Conservation (phyloP, 2,888 invertebrate species). For the Aleiodes alternator region DNA sequence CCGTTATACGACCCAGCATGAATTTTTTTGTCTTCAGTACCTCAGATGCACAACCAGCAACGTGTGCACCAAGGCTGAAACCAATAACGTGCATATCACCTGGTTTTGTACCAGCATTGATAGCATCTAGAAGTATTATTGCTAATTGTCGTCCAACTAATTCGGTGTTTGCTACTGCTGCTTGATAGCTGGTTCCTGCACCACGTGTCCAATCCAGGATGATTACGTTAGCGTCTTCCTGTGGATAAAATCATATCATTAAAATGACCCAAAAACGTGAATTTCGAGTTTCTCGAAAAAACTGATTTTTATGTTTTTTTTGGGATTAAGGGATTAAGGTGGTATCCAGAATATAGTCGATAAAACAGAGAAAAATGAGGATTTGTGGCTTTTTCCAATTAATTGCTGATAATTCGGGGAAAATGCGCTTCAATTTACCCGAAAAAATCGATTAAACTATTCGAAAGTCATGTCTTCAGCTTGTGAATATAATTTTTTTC, state of each 20-base stretch:
- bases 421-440: no score
- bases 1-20: slow-evolving; percentile 79
- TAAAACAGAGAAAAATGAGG: no score
- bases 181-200: slow-evolving; percentile 78
- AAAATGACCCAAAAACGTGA: no score
- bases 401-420: no score
- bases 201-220: slow-evolving; percentile 79
- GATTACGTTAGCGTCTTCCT: slow-evolving; percentile 79
- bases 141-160: slow-evolving; percentile 79
- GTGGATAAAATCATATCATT: slow-evolving; percentile 44
- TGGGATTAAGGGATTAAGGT: no score
- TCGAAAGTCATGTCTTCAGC: no score
- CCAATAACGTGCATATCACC: slow-evolving; percentile 78
- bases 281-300: no score
- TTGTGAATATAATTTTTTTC: no score
- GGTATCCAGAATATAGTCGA: no score
- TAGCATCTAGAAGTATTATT: slow-evolving; percentile 76
- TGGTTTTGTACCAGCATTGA: slow-evolving; percentile 75
- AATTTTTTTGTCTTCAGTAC: slow-evolving; percentile 74
- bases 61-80: slow-evolving; percentile 80
- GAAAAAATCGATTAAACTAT: no score
- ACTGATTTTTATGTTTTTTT: no score
- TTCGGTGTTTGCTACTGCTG: slow-evolving; percentile 80
- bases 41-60: slow-evolving; percentile 79
- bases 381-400: background rate